Base-by-base conservation (phyloP, 2,888 invertebrate species). In the Erebia epiphron region DNA sequence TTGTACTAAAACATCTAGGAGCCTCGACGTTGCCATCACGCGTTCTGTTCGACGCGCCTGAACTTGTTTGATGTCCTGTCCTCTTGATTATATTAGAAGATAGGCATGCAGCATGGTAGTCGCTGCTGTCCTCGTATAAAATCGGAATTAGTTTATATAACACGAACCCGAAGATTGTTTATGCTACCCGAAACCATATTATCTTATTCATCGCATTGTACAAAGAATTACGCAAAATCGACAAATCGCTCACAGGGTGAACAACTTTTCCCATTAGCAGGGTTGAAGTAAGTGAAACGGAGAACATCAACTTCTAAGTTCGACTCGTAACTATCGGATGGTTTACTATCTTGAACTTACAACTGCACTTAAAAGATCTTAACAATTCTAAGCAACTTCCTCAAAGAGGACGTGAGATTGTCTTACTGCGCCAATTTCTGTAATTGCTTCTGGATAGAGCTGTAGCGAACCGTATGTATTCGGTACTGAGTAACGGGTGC, bases 171-270 rank as follows among this genome's bases (percentile, higher is more conserved):
- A 58, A 35, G n/a, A 62, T 43, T 18, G 21, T 10, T 67, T 3
- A 21, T 35, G 63, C 66, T 65, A 54, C 52, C 35, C 57, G 46
- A 43, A 68, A 72, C 61, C 69, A 73, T 35, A 35, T 7, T 75
- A n/a, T n/a, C n/a, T 75, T 76, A 77, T 75, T 73, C 78, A 73
- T 79, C 88, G 41, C 78, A 73, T 79, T 88, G 41, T 52, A 52
- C 52, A 66, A 70, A 61, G 54, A 66, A 70, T 70, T 21, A 13
- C 43, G 18, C 49, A 13, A 46, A 26, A 26, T 10, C 26, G 60
- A 46, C 52, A 46, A 67, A 71, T 41, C 35, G 54, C 68, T 65
- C 46, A 52, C 52, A 64, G 49, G 16, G 16, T 54, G 62, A 21
- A 54, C 56, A 71, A 71, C 71, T 71, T 71, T 71, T 61, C 64